Conservation (phyloP, 1,140 invertebrate genomes). For the Microplitis demolitor region DNA sequence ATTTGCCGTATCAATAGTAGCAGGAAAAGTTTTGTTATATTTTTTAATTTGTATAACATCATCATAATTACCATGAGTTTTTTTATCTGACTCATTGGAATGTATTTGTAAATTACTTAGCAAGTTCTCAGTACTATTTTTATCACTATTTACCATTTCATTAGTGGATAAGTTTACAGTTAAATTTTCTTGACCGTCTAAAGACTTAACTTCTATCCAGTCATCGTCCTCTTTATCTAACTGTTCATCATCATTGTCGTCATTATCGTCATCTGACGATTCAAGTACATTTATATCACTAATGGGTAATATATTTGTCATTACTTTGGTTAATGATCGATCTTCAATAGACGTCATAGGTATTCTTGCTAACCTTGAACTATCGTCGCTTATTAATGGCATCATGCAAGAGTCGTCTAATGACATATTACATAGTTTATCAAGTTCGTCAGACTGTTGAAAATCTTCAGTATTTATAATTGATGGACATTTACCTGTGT, state of each 20-base stretch:
- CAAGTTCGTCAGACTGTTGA: conserved; percentile 33
- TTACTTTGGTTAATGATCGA: conserved; percentile 43
- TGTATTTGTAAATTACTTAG: conserved; percentile 3
- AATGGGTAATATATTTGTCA: conserved; percentile 43
- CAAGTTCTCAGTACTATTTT: background rate
- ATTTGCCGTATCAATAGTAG: background rate
- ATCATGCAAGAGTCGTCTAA: conserved; percentile 33
- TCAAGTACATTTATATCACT: conserved; percentile 39
- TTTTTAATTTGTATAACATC: background rate
- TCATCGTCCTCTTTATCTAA: conserved; percentile 36
- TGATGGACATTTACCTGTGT: conserved; percentile 25
- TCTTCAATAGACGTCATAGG: conserved; percentile 41
- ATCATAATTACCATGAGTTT: background rate
- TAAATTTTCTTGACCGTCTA: conserved; percentile 34
- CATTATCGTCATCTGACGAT: conserved; percentile 39
- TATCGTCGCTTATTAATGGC: conserved; percentile 36
- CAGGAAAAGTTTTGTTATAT: background rate
- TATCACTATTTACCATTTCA: conserved; percentile 26
- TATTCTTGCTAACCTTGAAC: conserved; percentile 37
- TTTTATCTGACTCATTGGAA: conserved; percentile 3
- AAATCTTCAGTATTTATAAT: conserved; percentile 31
- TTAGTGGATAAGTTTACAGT: conserved; percentile 20
- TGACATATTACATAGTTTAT: conserved; percentile 34
- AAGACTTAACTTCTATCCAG: conserved; percentile 38
- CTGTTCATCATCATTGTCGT: conserved; percentile 42